These are phyloP conservation scores for Fragum whitleyi DNA, from an alignment of 2,888 invertebrate genomes.

Conservation along the genomic window DNA sequence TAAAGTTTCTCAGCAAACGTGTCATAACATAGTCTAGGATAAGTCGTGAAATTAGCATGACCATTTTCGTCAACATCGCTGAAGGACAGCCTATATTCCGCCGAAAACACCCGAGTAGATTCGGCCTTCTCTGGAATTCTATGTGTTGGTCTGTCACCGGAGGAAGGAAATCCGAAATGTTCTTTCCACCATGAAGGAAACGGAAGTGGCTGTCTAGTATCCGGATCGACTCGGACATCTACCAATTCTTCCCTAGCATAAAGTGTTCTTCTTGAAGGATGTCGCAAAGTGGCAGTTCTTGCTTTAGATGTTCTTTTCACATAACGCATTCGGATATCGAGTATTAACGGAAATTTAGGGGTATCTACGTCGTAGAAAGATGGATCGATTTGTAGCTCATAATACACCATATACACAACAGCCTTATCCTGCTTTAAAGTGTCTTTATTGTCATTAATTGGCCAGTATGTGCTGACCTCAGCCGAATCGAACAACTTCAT, in stretches of 20 bases:
- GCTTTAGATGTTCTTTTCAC: conserved; percentile 39
- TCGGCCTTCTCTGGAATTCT: conserved; percentile 31
- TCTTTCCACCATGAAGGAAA: conserved; percentile 42
- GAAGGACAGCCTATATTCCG: conserved; percentile 33
- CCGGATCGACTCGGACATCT: conserved; percentile 48
- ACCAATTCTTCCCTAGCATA: conserved; percentile 26
- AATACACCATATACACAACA: conserved; percentile 21
- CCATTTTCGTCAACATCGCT: conserved; percentile 50
- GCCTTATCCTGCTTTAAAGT: conserved; percentile 20
- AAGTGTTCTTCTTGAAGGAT: conserved; percentile 20
- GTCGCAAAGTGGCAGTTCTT: conserved; percentile 19
- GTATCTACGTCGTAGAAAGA: conserved; percentile 32
- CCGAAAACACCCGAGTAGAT: background rate
- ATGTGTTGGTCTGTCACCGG: conserved; percentile 29
- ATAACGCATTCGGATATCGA: conserved; percentile 27
- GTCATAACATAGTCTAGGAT: conserved; percentile 36
- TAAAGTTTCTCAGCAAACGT: conserved; percentile 45
- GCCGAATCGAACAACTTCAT: conserved; percentile 45
- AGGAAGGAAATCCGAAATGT: conserved; percentile 25
- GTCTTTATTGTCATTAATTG: conserved; percentile 7
- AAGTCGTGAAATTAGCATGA: conserved; percentile 46
- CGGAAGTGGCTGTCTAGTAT: conserved; percentile 45
- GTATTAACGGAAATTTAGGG: conserved; percentile 42
- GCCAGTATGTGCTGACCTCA: conserved; percentile 26
- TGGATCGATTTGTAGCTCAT: conserved; percentile 35